Percentiles rank a stretch among this genome's conserved stretches.
These are phyloP conservation scores for Pocillopora meandrina DNA, from an alignment of 92 coral and sea anemone species.

Conservation along the genomic window DNA sequence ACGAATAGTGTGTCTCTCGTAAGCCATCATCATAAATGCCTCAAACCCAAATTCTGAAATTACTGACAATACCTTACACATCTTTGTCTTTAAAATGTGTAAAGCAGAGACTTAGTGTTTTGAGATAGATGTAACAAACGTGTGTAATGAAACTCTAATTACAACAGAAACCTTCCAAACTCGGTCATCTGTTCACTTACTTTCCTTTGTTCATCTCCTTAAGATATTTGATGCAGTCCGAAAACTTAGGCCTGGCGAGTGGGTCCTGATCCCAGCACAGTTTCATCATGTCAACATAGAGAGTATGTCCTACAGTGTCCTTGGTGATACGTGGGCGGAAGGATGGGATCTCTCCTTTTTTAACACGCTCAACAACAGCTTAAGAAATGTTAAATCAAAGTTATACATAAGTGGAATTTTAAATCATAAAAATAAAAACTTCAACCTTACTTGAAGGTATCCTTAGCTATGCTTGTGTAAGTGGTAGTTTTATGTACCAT, in stretches of 20 bases:
- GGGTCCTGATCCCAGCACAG: conserved; percentile 81
- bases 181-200: conserved; percentile 47
- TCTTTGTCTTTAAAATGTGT: too few relatives aligned
- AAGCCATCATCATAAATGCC: too few relatives aligned
- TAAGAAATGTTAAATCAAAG: neutral
- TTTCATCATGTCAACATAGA: conserved; percentile 72
- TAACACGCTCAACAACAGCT: conserved; percentile 81
- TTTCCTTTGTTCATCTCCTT: conserved; percentile 89
- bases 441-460: too few relatives aligned
- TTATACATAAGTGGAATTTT: too few relatives aligned
- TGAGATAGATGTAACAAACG: neutral
- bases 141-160: neutral
- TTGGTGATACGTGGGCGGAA: conserved; percentile 83
- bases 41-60: too few relatives aligned
- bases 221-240: conserved; percentile 73
- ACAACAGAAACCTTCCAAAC: neutral
- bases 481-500: too few relatives aligned
- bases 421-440: too few relatives aligned
- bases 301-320: conserved; percentile 76
- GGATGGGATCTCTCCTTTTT: conserved; percentile 75
- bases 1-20: neutral
- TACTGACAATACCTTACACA: too few relatives aligned
- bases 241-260: conserved; percentile 66
- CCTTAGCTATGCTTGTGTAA: too few relatives aligned
- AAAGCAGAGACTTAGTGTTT: too few relatives aligned